Conservation (phyloP, 2,113 vertebrate species). For the Agapornis roseicollis region DNA sequence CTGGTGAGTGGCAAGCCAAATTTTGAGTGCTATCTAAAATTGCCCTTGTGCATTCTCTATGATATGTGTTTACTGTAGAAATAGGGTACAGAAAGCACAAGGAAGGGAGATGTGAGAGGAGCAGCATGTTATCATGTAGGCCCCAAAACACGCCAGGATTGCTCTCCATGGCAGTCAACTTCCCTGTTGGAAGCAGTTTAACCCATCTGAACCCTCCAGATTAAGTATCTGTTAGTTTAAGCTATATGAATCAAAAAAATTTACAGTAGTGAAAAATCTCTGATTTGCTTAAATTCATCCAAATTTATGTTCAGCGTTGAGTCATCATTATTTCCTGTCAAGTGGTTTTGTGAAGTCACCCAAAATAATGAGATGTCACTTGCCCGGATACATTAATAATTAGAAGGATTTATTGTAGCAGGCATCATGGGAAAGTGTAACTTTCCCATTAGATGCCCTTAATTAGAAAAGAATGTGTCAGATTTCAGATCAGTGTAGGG, state of each 20-base stretch:
- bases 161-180: background rate
- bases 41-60: background rate
- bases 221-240: background rate
- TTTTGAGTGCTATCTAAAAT: background rate
- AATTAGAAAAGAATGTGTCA: constrained; percentile 58
- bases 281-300: constrained; percentile 2
- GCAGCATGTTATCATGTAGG: accelerated
- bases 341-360: constrained; percentile 60
- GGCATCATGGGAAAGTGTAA: constrained; percentile 50
- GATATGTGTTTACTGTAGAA: background rate
- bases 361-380: constrained; percentile 64
- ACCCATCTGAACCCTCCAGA: background rate
- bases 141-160: background rate
- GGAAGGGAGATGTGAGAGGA: background rate
- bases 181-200: background rate
- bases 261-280: background rate
- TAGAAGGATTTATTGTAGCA: constrained; percentile 49
- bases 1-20: background rate
- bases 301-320: constrained; percentile 34
- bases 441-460: constrained; percentile 60
- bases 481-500: constrained; percentile 31
- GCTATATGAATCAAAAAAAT: background rate
- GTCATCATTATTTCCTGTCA: constrained; percentile 49
- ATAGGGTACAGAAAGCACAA: background rate
- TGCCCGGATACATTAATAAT: constrained; percentile 54